phyloP scores from a whole-genome alignment of 2,888 invertebrate species.

The Desoria tigrina region DNA sequence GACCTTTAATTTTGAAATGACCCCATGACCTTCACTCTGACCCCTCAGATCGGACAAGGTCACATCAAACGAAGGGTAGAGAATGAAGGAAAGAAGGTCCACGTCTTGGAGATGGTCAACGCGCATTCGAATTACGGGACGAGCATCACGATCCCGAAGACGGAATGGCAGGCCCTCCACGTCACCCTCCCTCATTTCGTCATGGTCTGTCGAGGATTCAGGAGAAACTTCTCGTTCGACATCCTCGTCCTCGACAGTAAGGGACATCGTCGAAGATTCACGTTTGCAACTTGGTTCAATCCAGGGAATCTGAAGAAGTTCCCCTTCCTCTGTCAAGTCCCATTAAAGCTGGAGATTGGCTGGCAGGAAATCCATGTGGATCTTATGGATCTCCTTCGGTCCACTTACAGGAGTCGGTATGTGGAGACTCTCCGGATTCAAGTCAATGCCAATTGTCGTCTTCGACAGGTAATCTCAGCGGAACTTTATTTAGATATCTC shows the following conservation, averaged over 20 bases:
- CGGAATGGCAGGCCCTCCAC: conserved; percentile 31
- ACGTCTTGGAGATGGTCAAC: conserved; percentile 36
- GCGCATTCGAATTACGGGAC: conserved; percentile 30
- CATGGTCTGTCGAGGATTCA: conserved; percentile 45
- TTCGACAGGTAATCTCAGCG: conserved; percentile 42
- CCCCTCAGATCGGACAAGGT: conserved; percentile 31
- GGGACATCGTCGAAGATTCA: conserved; percentile 41
- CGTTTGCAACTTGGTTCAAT: conserved; percentile 39
- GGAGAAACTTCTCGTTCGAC: conserved; percentile 50
- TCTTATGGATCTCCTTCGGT: conserved; percentile 45
- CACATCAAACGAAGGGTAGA: conserved; percentile 37
- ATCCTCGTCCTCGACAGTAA: conserved; percentile 47
- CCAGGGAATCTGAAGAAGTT: conserved; percentile 31
- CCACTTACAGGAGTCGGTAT: conserved; percentile 44
- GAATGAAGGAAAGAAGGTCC: conserved; percentile 25
- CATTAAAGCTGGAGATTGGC: conserved; percentile 47
- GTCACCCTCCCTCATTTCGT: conserved; percentile 49
- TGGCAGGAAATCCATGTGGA: conserved; percentile 52
- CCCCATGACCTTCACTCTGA: not conserved
- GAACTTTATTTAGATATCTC: too few species aligned
- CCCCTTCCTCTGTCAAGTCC: conserved; percentile 43
- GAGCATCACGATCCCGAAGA: conserved; percentile 33
- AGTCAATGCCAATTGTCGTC: conserved; percentile 49
- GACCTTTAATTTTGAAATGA: not conserved
- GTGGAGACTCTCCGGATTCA: conserved; percentile 44